phyloP scores from a whole-genome alignment of 1,140 invertebrate species.

The Asobara japonica region DNA sequence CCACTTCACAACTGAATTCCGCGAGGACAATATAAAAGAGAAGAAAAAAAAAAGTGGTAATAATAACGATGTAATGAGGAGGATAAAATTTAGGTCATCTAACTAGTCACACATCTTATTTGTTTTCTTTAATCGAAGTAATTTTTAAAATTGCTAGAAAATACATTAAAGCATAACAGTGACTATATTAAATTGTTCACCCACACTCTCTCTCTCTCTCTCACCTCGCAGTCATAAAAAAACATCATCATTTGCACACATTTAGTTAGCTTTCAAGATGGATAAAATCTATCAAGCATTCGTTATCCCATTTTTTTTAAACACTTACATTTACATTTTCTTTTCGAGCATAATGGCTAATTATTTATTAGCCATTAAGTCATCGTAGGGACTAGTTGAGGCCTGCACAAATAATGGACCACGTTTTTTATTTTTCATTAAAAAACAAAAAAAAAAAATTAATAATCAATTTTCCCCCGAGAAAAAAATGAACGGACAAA shows the following conservation, averaged over 20 bases:
- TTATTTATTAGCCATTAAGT: conserved; percentile 41
- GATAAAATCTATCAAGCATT: background rate
- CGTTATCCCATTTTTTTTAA: background rate
- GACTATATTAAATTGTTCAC: conserved; percentile 51
- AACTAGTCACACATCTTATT: conserved; percentile 53
- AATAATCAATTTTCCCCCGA: background rate
- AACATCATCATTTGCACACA: conserved; percentile 2
- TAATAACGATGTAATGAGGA: background rate
- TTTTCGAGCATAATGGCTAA: conserved; percentile 47
- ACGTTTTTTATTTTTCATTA: conserved; percentile 26
- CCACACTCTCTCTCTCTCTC: background rate
- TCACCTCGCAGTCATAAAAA: conserved; percentile 1
- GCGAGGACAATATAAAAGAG: background rate
- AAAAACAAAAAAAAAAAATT: background rate
- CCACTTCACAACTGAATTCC: background rate
- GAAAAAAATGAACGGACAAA: background rate
- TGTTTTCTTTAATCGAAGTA: conserved; percentile 49
- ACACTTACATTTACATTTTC: conserved; percentile 42
- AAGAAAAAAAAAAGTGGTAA: background rate
- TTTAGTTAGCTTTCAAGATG: conserved; percentile 28
- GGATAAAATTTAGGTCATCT: conserved; percentile 29
- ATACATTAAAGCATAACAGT: conserved; percentile 60
- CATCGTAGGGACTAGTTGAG: conserved; percentile 59
- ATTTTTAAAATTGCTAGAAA: conserved; percentile 52
- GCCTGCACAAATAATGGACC: conserved; percentile 49